Evolutionary conservation across 2,113 vertebrate species (phyloP).

Genomic region (Cathartes aura): DNA sequence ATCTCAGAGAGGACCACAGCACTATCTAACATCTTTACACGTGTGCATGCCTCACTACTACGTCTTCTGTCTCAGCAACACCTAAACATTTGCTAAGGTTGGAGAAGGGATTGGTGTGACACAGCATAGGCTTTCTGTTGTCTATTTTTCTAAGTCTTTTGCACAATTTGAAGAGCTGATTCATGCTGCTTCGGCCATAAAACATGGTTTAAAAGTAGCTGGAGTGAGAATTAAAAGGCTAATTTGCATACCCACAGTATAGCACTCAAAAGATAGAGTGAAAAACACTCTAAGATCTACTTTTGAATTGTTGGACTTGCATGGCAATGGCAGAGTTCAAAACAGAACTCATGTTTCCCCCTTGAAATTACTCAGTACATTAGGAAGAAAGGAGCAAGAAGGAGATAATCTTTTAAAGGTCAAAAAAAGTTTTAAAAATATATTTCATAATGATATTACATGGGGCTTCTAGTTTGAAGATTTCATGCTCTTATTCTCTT

Average conservation of each 20-base stretch:
- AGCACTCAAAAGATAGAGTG: background rate
- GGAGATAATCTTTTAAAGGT: background rate
- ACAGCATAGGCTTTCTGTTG: background rate
- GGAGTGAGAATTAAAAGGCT: background rate
- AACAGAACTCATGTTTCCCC: background rate
- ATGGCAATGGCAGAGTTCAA: background rate
- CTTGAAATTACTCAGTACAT: background rate
- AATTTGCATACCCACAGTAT: background rate
- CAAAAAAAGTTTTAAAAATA: background rate
- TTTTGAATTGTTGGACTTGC: background rate
- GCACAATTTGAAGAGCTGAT: background rate
- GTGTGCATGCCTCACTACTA: rapidly evolving
- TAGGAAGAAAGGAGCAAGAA: background rate
- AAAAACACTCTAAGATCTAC: background rate
- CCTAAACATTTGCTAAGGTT: background rate
- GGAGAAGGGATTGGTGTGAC: rapidly evolving
- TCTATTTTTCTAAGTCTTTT: background rate
- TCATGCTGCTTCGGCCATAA: background rate
- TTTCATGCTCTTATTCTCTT: background rate
- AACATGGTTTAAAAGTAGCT: background rate
- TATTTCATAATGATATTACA: background rate
- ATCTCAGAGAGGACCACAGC: background rate
- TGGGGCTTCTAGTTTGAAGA: background rate
- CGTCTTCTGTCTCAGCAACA: background rate
- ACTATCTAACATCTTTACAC: background rate